Evolutionary conservation across 2,888 invertebrate species (phyloP).

Genomic region (Drepana falcataria): DNA sequence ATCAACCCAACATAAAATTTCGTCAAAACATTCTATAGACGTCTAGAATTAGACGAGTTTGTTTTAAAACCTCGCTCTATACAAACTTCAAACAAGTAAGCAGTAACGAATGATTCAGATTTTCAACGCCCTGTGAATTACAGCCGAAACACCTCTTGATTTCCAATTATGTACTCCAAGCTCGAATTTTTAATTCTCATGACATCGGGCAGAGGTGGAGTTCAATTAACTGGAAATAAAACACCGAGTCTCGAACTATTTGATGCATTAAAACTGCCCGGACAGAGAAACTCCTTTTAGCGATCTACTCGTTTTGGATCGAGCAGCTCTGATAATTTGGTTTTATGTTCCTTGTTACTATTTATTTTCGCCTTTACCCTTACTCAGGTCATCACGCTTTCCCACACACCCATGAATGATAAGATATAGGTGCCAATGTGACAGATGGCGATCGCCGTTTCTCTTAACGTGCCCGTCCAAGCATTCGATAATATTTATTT

Average conservation of each 20-base stretch:
- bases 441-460: too few species aligned
- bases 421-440: too few species aligned
- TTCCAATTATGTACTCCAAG: conserved; percentile 24
- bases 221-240: conserved; percentile 35
- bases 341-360: not conserved
- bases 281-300: conserved; percentile 10
- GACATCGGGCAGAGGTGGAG: conserved; percentile 25
- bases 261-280: conserved; percentile 4
- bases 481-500: too few species aligned
- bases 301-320: not conserved
- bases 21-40: conserved; percentile 6
- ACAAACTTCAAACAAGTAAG: conserved; percentile 14
- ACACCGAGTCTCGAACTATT: conserved; percentile 22
- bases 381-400: too few species aligned
- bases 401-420: too few species aligned
- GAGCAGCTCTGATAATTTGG: not conserved
- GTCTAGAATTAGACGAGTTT: not conserved
- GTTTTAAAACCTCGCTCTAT: conserved; percentile 11
- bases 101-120: conserved; percentile 15
- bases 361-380: too few species aligned
- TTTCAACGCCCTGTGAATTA: conserved; percentile 15
- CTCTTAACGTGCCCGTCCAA: too few species aligned
- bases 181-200: conserved; percentile 30
- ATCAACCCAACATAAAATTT: conserved; percentile 23
- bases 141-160: conserved; percentile 18